Conservation (phyloP, 2,888 invertebrate species). For the Brassicogethes aeneus region DNA sequence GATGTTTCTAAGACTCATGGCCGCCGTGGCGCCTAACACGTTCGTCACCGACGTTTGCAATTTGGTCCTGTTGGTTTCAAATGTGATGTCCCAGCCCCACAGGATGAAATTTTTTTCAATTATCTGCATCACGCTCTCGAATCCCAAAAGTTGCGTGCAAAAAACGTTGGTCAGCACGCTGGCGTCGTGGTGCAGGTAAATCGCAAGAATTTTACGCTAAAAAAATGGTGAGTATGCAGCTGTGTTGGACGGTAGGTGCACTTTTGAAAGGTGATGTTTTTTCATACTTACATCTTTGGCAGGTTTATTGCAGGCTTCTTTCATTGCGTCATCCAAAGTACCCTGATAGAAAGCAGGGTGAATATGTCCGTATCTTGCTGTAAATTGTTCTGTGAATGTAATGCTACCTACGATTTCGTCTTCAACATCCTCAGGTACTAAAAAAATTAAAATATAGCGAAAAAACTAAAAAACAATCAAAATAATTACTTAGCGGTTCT, state of each 20-base stretch:
- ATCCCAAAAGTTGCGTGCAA: conserved; percentile 89
- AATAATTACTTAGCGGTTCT: conserved; percentile 65
- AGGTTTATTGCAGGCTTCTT: conserved; percentile 80
- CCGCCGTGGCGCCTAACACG: conserved; percentile 73
- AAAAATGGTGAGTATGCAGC: conserved; percentile 30
- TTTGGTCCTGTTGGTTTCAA: conserved; percentile 74
- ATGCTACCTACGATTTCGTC: conserved; percentile 80
- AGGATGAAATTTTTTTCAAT: conserved; percentile 84
- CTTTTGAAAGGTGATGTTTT: no score
- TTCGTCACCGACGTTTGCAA: conserved; percentile 66
- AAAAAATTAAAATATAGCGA: conserved; percentile 17
- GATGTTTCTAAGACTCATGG: conserved; percentile 75
- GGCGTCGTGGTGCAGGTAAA: conserved; percentile 94
- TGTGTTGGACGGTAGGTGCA: no score
- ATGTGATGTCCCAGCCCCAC: conserved; percentile 97
- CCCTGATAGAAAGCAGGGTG: conserved; percentile 90
- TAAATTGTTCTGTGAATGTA: conserved; percentile 81
- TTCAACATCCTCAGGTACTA: conserved; percentile 79
- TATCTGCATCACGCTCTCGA: conserved; percentile 83
- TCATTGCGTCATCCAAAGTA: conserved; percentile 81
- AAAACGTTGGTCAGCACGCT: conserved; percentile 95
- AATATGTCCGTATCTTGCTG: conserved; percentile 74
- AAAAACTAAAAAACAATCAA: not conserved
- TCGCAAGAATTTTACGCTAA: conserved; percentile 84
- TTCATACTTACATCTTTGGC: conserved; percentile 83